phyloP scores from a whole-genome alignment of 1,140 invertebrate genomes.

The Danaus plexippus region DNA sequence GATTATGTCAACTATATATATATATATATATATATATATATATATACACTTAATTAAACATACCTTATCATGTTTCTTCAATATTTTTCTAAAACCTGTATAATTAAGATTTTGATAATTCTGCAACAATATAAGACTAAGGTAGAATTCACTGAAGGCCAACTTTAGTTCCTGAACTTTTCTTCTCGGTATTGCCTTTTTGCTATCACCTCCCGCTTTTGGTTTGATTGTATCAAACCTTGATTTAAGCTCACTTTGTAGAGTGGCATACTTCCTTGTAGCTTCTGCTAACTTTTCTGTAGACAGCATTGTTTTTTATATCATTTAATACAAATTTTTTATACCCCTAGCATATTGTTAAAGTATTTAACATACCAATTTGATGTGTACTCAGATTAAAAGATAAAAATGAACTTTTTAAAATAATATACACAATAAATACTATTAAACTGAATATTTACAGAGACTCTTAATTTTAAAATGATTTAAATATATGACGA shows the following conservation, averaged over 20 bases:
- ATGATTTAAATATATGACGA: not conserved
- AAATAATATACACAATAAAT: too few relatives aligned
- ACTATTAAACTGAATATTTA: not conserved
- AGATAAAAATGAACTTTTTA: too few relatives aligned
- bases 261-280: constrained; percentile 91
- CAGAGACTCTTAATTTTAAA: constrained; percentile 2
- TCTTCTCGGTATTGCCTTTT: constrained; percentile 76
- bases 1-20: not conserved
- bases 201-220: constrained; percentile 71
- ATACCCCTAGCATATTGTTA: too few relatives aligned
- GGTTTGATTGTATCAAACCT: constrained; percentile 79
- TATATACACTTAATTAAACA: constrained; percentile 15
- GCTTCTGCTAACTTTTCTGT: constrained; percentile 97
- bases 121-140: constrained; percentile 94
- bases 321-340: too few relatives aligned
- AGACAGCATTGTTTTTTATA: constrained; percentile 9
- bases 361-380: too few relatives aligned
- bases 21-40: constrained; percentile 7
- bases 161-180: constrained; percentile 96
- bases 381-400: too few relatives aligned
- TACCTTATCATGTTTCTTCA: constrained; percentile 99
- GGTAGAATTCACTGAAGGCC: constrained; percentile 99
- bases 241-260: constrained; percentile 90
- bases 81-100: constrained; percentile 98
- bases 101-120: constrained; percentile 97